Conservation (phyloP, 2,888 invertebrate genomes). For the Pyrgus malvae region DNA sequence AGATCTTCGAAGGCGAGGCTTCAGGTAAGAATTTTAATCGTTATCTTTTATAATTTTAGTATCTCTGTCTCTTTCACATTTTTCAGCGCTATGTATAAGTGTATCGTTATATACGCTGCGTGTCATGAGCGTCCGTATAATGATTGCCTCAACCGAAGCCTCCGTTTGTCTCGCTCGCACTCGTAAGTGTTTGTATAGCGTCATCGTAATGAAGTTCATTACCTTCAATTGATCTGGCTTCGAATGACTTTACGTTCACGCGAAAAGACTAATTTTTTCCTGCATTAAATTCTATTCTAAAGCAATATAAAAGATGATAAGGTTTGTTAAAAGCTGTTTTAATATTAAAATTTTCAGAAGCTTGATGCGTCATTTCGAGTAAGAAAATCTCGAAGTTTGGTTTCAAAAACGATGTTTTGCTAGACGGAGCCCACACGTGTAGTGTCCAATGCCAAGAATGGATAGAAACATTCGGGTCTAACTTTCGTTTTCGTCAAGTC, state of each 20-base stretch:
- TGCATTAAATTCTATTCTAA: not conserved
- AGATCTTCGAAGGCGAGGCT: conserved; percentile 18
- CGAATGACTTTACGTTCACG: conserved; percentile 7
- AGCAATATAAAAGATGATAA: not conserved
- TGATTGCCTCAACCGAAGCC: conserved; percentile 26
- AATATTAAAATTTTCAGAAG: not conserved
- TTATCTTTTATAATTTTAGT: not conserved
- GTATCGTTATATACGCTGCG: conserved; percentile 17
- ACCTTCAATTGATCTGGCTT: conserved; percentile 22
- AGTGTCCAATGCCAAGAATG: conserved; percentile 69
- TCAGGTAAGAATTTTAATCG: conserved; percentile 28
- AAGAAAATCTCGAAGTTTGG: conserved; percentile 16
- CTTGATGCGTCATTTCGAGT: not conserved
- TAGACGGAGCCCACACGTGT: conserved; percentile 38
- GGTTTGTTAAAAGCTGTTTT: not conserved
- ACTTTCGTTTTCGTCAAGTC: conserved; percentile 81
- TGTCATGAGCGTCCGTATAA: conserved; percentile 27
- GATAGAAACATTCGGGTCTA: conserved; percentile 73
- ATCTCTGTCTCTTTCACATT: not conserved
- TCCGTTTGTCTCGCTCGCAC: conserved; percentile 62
- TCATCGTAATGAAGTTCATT: conserved; percentile 31
- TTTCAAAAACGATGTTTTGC: conserved; percentile 29
- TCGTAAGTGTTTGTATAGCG: conserved; percentile 33
- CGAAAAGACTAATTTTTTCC: not conserved
- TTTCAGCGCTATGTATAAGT: conserved; percentile 18